Base-by-base conservation (phyloP, 2,797 vertebrate species). In the Harpagifer antarcticus region DNA sequence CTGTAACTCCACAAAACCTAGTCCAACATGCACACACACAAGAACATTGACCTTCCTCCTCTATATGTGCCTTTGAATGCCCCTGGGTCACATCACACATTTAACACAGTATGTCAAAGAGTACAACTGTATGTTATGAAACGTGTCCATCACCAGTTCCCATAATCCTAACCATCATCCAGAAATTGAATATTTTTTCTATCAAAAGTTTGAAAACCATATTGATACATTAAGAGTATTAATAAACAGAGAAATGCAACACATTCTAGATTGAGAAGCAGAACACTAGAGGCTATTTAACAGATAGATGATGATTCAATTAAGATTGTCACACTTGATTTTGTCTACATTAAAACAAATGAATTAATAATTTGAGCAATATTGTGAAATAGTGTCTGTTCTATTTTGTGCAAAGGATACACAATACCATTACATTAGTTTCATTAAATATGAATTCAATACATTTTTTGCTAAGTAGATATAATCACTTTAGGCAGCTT, bases 1-100 rank as follows among this genome's bases (percentile, higher is more conserved):
- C 74, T 83, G 48, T 45, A 49, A 58, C 23, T 65, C 66, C 54
- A 50, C 31, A 71, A 81, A 83, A 83, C 49, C 61, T 55, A 62
- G 27, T 79, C 37, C 62, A 75, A 11, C 61, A 58, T 66, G 16
- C 37, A 37, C 42, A 72, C 76, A 62, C 20, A 12, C 64, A 23
- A 42, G 13, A 59, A 48, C 33, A 42, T 2, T 44, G 23, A 70
- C 40, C 10, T 57, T 1, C 31, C 37, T 55, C 17, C 27, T 45
- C 23, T 72, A 16, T 16, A 62, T 60, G 45, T 63, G 33, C n/a
- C 48, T 55, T 37, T 58, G n/a, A 49, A 52, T 60, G n/a, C 48
- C 33, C 13, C 19, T 45, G 61, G 42, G 45, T 68, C 33, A 79
- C 67, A 59, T 66, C 40, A 63, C 40, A 19, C 17, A 49, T 12